phyloP scores from a whole-genome alignment of 2,113 vertebrate species.

The Trochalopteron elliotii region DNA sequence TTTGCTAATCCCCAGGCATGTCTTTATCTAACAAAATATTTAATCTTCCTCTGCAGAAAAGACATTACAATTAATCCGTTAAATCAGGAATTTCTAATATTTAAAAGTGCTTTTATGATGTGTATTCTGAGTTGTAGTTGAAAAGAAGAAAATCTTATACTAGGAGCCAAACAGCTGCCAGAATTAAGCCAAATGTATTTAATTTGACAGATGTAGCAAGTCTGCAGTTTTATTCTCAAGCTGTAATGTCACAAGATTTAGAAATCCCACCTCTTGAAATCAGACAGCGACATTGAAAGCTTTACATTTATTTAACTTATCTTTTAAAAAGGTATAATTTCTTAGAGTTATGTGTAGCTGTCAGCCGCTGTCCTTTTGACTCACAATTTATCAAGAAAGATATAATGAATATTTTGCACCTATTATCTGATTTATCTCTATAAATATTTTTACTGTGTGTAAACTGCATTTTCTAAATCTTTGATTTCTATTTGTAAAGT shows the following conservation, averaged over 20 bases:
- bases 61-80: background rate
- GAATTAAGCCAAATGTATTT: background rate
- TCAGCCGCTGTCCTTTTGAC: background rate
- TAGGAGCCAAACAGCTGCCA: background rate
- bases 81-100: background rate
- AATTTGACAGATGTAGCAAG: background rate
- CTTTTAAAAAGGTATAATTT: background rate
- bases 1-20: background rate
- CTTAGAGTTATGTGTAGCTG: background rate
- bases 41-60: background rate
- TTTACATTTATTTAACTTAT: background rate
- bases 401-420: background rate
- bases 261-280: background rate
- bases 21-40: constrained; percentile 1
- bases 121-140: background rate
- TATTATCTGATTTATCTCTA: background rate
- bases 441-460: constrained; percentile 35
- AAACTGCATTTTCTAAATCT: constrained; percentile 27
- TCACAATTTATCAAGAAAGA: background rate
- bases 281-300: background rate
- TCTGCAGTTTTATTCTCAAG: background rate
- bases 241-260: background rate
- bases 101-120: background rate
- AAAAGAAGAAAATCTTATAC: background rate
- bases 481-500: constrained; percentile 48